Conservation (phyloP, 2,888 invertebrate species). For the Aricia artaxerxes region DNA sequence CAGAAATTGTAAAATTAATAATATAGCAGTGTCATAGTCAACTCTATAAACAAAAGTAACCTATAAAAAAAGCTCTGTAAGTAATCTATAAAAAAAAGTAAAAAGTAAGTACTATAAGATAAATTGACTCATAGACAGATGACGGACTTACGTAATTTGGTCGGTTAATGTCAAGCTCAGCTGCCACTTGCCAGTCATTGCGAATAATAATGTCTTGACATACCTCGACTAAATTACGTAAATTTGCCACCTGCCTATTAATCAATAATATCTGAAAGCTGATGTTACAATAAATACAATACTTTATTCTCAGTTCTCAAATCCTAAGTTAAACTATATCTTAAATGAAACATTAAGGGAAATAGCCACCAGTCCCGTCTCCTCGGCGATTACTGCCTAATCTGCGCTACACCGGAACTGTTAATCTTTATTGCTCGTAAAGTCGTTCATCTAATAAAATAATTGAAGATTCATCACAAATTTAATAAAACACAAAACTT, state of each 20-base stretch:
- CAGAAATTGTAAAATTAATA: too few species aligned
- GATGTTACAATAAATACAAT: neutral
- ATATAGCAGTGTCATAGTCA: too few species aligned
- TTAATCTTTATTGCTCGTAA: conserved; percentile 25
- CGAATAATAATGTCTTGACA: too few species aligned
- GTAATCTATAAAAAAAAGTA: too few species aligned
- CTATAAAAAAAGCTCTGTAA: too few species aligned
- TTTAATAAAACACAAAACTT: neutral
- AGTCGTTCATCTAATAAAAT: conserved; percentile 1
- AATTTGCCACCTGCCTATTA: neutral
- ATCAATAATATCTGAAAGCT: neutral
- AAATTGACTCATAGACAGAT: too few species aligned
- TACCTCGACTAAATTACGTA: too few species aligned
- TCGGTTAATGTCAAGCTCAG: too few species aligned
- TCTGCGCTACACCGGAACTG: conserved; percentile 33
- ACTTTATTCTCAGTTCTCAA: neutral
- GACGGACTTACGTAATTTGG: too few species aligned
- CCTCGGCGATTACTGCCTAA: neutral
- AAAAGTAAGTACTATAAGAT: too few species aligned
- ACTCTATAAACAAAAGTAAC: too few species aligned
- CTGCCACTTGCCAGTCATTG: too few species aligned
- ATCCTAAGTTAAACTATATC: neutral
- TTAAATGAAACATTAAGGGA: neutral
- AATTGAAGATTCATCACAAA: conserved; percentile 7
- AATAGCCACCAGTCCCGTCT: neutral